Percentiles rank a stretch among this genome's conserved stretches.
These are phyloP conservation scores for Teleogryllus occipitalis DNA, from an alignment of 1,140 invertebrate genomes.

Conservation along the genomic window DNA sequence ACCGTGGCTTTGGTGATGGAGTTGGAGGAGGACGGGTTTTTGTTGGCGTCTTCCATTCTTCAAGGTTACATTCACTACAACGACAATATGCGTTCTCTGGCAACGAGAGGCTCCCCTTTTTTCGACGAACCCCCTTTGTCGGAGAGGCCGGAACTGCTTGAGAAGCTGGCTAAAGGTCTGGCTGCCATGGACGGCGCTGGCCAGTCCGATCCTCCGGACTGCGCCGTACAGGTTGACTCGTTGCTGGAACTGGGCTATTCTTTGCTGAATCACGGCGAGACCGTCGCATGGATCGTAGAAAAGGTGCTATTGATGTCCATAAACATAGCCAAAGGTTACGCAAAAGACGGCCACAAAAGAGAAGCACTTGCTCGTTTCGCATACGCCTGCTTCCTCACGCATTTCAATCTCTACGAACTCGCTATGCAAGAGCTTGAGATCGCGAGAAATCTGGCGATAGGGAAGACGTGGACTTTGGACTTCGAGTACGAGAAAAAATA, in stretches of 20 bases:
- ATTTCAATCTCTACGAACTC: background rate
- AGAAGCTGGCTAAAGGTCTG: background rate
- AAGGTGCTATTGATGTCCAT: background rate
- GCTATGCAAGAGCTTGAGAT: background rate
- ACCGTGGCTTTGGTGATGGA: background rate
- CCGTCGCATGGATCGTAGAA: background rate
- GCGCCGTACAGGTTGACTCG: background rate
- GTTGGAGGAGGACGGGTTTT: background rate
- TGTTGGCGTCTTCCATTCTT: background rate
- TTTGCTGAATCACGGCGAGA: background rate
- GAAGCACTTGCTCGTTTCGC: background rate
- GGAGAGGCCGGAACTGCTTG: background rate
- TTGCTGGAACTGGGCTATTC: background rate
- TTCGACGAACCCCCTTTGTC: background rate
- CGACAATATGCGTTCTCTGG: background rate
- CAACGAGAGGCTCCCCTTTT: background rate
- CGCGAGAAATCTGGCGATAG: background rate
- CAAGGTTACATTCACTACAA: background rate
- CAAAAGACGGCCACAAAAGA: background rate
- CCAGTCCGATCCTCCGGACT: background rate
- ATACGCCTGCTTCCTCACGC: background rate
- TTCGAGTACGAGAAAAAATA: background rate
- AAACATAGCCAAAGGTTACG: background rate
- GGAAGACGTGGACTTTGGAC: background rate
- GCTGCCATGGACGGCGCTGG: background rate